These are phyloP conservation scores for Macrotus californicus DNA, from an alignment of 2,113 vertebrate species.

Conservation along the genomic window DNA sequence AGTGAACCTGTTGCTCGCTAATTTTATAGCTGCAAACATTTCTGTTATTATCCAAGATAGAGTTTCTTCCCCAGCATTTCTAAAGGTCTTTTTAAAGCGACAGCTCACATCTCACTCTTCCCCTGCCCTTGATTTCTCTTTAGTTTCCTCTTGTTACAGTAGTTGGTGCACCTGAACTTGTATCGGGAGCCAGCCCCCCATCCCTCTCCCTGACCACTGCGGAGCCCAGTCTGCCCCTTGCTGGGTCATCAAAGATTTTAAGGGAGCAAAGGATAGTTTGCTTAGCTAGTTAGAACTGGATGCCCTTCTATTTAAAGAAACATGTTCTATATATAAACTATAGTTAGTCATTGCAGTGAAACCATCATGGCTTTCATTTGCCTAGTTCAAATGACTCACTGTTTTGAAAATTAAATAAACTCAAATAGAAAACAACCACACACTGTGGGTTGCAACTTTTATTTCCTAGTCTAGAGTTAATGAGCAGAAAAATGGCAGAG, in stretches of 20 bases:
- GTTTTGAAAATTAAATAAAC: conserved; percentile 68
- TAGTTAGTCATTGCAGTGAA: conserved; percentile 49
- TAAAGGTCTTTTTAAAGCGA: background rate
- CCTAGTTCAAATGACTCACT: conserved; percentile 60
- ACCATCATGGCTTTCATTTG: conserved; percentile 54
- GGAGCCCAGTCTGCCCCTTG: background rate
- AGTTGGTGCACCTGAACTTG: background rate
- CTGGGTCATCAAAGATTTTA: background rate
- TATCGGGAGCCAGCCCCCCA: fast-evolving
- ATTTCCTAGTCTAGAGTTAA: conserved; percentile 29
- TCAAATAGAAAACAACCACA: conserved; percentile 49
- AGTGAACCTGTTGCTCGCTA: background rate
- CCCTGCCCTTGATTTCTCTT: background rate
- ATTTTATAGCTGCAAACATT: background rate
- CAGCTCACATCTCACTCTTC: background rate
- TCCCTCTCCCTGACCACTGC: background rate
- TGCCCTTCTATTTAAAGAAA: conserved; percentile 44
- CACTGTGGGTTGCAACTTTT: background rate
- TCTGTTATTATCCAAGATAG: background rate
- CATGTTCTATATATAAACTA: conserved; percentile 28
- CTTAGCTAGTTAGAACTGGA: background rate
- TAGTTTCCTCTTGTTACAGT: background rate
- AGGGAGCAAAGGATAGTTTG: background rate
- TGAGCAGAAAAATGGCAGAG: conserved; percentile 7
- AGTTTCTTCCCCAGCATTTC: background rate